A percentile compares a stretch with the other conserved stretches of the same genome.
Conservation (phyloP, 2,113 vertebrate genomes). For the Bubo bubo region DNA sequence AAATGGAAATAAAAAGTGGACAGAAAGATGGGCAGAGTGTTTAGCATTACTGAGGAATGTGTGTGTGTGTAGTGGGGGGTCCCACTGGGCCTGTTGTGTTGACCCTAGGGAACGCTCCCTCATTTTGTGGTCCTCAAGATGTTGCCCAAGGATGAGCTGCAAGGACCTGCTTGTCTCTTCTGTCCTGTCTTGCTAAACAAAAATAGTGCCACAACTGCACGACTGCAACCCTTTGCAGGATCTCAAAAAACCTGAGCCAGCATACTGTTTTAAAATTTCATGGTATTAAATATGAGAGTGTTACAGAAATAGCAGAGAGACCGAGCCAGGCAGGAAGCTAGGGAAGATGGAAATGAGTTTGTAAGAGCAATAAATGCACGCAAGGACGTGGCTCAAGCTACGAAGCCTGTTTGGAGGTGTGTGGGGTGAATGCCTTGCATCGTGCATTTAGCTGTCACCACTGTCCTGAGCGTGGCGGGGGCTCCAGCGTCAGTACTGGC, state of each 20-base stretch:
- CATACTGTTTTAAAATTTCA: constrained; percentile 51
- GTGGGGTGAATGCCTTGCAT: accelerated
- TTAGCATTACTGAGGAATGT: neutral
- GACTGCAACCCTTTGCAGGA: neutral
- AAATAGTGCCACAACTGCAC: neutral
- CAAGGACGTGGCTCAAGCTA: neutral
- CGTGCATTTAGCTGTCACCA: neutral
- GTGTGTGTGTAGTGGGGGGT: neutral
- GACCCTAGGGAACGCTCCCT: neutral
- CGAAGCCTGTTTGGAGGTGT: neutral
- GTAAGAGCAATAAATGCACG: neutral
- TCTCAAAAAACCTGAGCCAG: constrained; percentile 29
- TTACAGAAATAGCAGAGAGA: constrained; percentile 47
- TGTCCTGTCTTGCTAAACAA: neutral
- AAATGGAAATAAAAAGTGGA: neutral
- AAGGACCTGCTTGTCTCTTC: neutral
- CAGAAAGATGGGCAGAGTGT: neutral
- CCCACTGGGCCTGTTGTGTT: neutral
- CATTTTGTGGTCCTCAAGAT: neutral
- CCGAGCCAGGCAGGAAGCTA: neutral
- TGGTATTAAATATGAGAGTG: constrained; percentile 17
- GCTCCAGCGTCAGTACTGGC: accelerated
- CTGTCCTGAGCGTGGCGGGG: neutral
- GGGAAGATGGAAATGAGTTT: neutral
- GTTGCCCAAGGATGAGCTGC: neutral